Evolutionary conservation across 1,140 invertebrate species (phyloP), one percentile per base, ranked within the genome.

Genomic region (Drosophila leontia): DNA sequence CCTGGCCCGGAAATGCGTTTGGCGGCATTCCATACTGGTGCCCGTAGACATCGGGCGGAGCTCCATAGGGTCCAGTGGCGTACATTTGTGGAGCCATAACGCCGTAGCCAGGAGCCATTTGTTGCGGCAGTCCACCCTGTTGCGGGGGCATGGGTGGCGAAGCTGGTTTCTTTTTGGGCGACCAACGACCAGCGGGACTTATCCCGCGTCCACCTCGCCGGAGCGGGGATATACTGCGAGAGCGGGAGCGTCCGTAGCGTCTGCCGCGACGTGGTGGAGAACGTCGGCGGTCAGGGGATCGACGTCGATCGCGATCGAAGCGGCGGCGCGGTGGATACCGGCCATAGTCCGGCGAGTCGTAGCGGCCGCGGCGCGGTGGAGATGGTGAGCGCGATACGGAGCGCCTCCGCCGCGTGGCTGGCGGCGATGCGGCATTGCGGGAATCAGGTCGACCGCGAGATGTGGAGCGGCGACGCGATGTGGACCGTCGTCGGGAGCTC

Each of bases 141-240:
- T 61, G 51, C 9, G 82, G 71, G 3, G 78, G 84, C 42, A 77
- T 41, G 1, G 91, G 80, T 2, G 92, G 91, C 19, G 92, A 88
- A 23, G 72, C 64, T 9, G 92, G 91, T 41, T 91, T 92, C 44
- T 91, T 92, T 23, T 90, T 92, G 12, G 91, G 90, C 0, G 87
- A 91, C 92, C 92, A 92, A 9, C 91, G 85, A 8, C 74, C 59
- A 3, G 23, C 23, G 8, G 74, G 80, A 59, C 79, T 78, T 7
- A 63, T 12, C 0, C 60, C 70, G 11, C 70, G 72, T 15, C 76
- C 69, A 19, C 77, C 72, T 7, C 77, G 69, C 4, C 77, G 69
- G 1, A 37, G 75, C 1, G 80, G 83, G 1, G 83, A 79, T 32
- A 67, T 58, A 41, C 79, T 91, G 37, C 91, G 91, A 1, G 91